Conservation (phyloP, 2,888 invertebrate species). For the Phania funesta region DNA sequence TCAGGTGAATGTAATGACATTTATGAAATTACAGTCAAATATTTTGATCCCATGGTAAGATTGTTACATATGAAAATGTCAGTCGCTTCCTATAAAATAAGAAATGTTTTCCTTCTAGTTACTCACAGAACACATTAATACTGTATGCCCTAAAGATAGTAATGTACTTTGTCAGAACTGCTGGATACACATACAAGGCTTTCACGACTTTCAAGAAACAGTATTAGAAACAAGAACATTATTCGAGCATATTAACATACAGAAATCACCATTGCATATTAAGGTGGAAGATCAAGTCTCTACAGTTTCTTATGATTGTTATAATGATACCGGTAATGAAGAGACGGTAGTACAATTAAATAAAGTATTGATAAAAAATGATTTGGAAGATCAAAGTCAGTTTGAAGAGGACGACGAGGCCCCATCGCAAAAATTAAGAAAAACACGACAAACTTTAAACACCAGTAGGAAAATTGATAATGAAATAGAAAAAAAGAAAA, state of each 20-base stretch:
- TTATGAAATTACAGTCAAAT: slow-evolving; percentile 61
- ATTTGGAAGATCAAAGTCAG: background rate
- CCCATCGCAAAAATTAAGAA: background rate
- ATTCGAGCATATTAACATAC: background rate
- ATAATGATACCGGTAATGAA: background rate
- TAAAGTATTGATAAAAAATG: background rate
- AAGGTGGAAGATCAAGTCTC: background rate
- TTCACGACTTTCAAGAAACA: slow-evolving; percentile 42
- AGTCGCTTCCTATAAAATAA: background rate
- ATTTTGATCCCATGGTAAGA: slow-evolving; percentile 63
- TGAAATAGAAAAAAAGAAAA: background rate
- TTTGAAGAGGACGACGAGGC: background rate
- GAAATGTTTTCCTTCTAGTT: background rate
- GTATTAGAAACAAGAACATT: slow-evolving; percentile 10
- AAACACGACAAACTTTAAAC: background rate
- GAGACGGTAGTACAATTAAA: background rate
- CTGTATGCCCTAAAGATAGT: background rate
- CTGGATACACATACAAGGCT: slow-evolving; percentile 50
- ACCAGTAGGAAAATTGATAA: background rate
- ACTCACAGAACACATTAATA: background rate
- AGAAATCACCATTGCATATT: background rate
- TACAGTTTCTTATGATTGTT: background rate
- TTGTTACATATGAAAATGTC: background rate
- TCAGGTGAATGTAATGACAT: slow-evolving; percentile 45
- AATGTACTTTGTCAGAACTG: slow-evolving; percentile 41